A percentile compares a stretch with the other conserved stretches of the same genome.
phyloP scores from a whole-genome alignment of 2,797 vertebrate genomes.

The Chiroxiphia lanceolata region DNA sequence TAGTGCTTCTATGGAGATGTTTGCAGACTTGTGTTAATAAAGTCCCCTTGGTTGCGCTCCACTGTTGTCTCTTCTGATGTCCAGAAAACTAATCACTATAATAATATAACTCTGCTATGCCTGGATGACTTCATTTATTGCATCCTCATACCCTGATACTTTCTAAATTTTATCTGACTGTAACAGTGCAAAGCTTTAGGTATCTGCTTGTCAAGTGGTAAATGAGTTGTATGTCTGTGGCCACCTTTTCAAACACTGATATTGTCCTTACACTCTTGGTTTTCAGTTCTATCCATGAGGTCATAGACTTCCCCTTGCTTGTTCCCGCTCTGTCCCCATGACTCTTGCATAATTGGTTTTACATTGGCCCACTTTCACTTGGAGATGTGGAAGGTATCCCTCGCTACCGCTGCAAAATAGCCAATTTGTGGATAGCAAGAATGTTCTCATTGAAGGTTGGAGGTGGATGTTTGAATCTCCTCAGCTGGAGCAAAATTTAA shows the following conservation, averaged over 20 bases:
- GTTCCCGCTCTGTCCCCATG: constrained; percentile 30
- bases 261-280: background rate
- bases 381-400: background rate
- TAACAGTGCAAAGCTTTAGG: background rate
- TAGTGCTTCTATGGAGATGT: constrained; percentile 41
- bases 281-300: background rate
- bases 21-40: constrained; percentile 57
- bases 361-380: constrained; percentile 24
- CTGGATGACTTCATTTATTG: constrained; percentile 33
- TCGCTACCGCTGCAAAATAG: constrained; percentile 28
- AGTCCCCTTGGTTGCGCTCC: constrained; percentile 15
- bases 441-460: constrained; percentile 8
- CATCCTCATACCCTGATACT: background rate
- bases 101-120: constrained; percentile 16
- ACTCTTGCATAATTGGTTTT: constrained; percentile 53
- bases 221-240: background rate
- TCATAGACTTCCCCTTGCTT: background rate
- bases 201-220: background rate
- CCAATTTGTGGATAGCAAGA: constrained; percentile 27
- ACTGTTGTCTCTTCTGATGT: constrained; percentile 53
- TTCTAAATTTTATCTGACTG: background rate
- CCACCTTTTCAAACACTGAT: background rate
- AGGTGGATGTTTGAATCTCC: constrained; percentile 37
- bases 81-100: constrained; percentile 48
- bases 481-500: constrained; percentile 53